phyloP scores from a whole-genome alignment of 2,888 invertebrate species.

The Diplazon laetatorius region DNA sequence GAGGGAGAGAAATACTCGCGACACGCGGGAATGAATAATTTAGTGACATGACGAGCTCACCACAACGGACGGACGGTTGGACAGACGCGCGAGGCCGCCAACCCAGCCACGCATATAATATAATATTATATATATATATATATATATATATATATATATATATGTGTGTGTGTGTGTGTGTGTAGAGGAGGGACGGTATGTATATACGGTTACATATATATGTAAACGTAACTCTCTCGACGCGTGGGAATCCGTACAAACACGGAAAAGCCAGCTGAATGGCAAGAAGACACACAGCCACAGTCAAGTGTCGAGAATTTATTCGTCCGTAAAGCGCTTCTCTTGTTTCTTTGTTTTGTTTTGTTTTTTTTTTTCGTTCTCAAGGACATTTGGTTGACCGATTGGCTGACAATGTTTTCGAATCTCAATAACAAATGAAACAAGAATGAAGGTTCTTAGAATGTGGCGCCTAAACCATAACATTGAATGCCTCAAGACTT shows the following conservation, averaged over 20 bases:
- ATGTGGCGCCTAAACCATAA: too few relatives aligned
- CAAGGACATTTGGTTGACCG: too few relatives aligned
- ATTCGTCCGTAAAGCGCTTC: slow-evolving; percentile 1
- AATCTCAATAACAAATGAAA: too few relatives aligned
- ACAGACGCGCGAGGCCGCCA: slow-evolving; percentile 57
- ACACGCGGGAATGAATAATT: slow-evolving; percentile 73
- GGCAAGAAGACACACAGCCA: not conserved
- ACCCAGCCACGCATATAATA: slow-evolving; percentile 45
- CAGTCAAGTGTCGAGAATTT: slow-evolving; percentile 25
- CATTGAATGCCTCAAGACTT: too few relatives aligned
- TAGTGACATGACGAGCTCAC: slow-evolving; percentile 69
- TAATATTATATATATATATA: slow-evolving; percentile 1
- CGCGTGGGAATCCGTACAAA: slow-evolving; percentile 52
- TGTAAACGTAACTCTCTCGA: slow-evolving; percentile 16
- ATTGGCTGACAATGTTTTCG: too few relatives aligned
- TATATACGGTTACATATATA: slow-evolving; percentile 8
- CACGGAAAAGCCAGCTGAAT: slow-evolving; percentile 10
- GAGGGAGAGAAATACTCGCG: slow-evolving; percentile 57
- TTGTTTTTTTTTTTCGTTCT: too few relatives aligned
- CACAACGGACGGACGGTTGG: slow-evolving; percentile 58
- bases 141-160: slow-evolving; percentile 23
- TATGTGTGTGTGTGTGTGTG: too few relatives aligned
- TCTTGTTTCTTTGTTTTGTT: too few relatives aligned
- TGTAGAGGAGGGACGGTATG: too few relatives aligned
- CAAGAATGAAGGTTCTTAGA: too few relatives aligned